These are phyloP conservation scores for Poeciliopsis retropinna DNA, from an alignment of 2,113 vertebrate genomes.

Conservation along the genomic window DNA sequence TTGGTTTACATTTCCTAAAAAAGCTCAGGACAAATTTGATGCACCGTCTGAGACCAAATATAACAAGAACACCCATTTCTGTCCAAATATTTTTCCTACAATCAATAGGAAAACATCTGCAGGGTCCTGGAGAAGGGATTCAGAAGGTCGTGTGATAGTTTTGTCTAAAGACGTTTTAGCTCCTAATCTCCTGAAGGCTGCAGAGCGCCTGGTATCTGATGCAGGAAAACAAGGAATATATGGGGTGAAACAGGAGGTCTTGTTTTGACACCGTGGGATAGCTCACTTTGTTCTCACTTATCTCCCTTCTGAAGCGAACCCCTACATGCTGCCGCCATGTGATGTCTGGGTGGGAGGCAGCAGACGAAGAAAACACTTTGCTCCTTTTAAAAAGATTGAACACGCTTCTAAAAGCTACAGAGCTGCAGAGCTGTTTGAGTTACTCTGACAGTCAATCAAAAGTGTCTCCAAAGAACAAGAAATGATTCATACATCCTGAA, in stretches of 20 bases:
- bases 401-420: neutral
- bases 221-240: slow-evolving; percentile 45
- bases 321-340: slow-evolving; percentile 36
- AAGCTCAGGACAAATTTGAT: too few relatives aligned
- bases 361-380: neutral
- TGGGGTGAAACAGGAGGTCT: slow-evolving; percentile 65
- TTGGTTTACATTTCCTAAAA: too few relatives aligned
- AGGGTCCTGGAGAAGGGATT: slow-evolving; percentile 18
- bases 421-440: neutral
- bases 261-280: slow-evolving; percentile 74
- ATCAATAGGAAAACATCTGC: slow-evolving; percentile 1
- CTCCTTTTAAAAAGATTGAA: neutral
- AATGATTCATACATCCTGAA: neutral
- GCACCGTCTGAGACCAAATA: too few relatives aligned
- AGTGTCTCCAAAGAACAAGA: neutral
- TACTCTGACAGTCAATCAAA: neutral
- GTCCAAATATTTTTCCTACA: neutral
- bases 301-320: slow-evolving; percentile 47
- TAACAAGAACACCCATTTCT: too few relatives aligned
- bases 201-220: slow-evolving; percentile 59
- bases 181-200: slow-evolving; percentile 37
- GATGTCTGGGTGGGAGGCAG: slow-evolving; percentile 42
- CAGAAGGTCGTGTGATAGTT: slow-evolving; percentile 51
- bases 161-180: slow-evolving; percentile 61
- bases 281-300: slow-evolving; percentile 74